Evolutionary conservation across 2,888 invertebrate genomes (phyloP), one percentile per base, ranked within the genome.

Genomic region (Hemistola chrysoprasaria): DNA sequence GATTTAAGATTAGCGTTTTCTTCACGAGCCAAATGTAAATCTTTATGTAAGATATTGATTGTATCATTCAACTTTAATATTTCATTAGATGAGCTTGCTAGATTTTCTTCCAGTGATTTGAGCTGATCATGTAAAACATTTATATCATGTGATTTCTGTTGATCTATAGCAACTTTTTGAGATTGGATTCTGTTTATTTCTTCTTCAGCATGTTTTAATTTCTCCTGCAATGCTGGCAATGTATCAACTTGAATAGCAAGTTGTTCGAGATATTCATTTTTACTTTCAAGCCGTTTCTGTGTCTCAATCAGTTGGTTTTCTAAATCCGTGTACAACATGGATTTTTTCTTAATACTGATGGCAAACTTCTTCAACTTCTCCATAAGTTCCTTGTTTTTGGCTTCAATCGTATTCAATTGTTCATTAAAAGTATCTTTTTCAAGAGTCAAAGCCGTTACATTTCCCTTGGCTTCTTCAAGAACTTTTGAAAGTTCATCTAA

Each of bases 301-400:
- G 65, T 61, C 47, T 82, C 78, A 22, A 62, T 61, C 22, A 78
- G 64, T 51, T 89, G 92, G 27, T 74, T 69, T 77, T 95, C 93
- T 22, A 94, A 71, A 49, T 95, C 93, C 22, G 90, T 83, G 54
- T 92, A 93, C 48, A 92, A 88, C 0, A 85, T 68, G 0, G 91
- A 88, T 64, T 94, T 95, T 66, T 94, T 95, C 71, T 95, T 95
- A 6, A 95, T 84, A 62, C 92, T 94, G 0, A 93, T 90, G 0
- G 94, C 95, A 59, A 94, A 92, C 62, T 95, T 95, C 64, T 95
- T 95, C 64, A 95, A 89, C 73, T 95, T 95, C 40, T 95, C 95
- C 36, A 93, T 72, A 47, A 94, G 91, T 33, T 93, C 92, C 59
- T 92, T 93, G 51, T 92, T 92, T 64, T 93, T 94, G 4, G 66